These are phyloP conservation scores for Neodiprion fabricii DNA, from an alignment of 1,140 invertebrate species.

Conservation along the genomic window DNA sequence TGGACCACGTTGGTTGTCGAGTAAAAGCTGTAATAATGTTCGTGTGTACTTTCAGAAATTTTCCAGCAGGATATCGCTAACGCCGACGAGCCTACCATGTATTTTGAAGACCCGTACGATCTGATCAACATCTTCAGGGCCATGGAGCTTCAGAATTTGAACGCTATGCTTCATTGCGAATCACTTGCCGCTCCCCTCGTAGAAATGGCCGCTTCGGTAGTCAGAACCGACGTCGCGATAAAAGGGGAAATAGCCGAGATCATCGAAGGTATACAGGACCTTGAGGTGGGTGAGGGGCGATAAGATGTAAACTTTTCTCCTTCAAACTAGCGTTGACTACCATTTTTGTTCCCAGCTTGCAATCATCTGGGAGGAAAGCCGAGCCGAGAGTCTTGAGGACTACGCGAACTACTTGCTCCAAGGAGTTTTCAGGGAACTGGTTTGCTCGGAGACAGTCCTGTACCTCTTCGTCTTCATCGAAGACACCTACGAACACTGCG, in stretches of 20 bases:
- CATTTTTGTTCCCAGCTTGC: slow-evolving; percentile 26
- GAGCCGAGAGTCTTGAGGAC: slow-evolving; percentile 54
- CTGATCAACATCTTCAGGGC: slow-evolving; percentile 63
- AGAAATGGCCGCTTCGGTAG: slow-evolving; percentile 60
- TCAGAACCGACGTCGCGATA: slow-evolving; percentile 48
- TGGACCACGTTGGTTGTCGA: not conserved
- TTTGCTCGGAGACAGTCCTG: slow-evolving; percentile 65
- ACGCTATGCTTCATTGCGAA: slow-evolving; percentile 69
- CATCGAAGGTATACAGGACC: slow-evolving; percentile 42
- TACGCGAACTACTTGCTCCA: slow-evolving; percentile 57
- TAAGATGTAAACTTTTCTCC: not conserved
- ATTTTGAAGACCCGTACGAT: slow-evolving; percentile 66
- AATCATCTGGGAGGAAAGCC: slow-evolving; percentile 52
- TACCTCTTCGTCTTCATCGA: slow-evolving; percentile 69
- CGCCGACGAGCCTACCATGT: slow-evolving; percentile 59
- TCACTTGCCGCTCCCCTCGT: slow-evolving; percentile 65
- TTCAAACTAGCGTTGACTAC: not conserved
- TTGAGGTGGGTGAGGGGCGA: slow-evolving; percentile 38
- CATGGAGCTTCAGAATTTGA: slow-evolving; percentile 71
- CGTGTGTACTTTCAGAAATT: slow-evolving; percentile 39
- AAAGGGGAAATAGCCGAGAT: slow-evolving; percentile 47
- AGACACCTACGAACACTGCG: slow-evolving; percentile 69
- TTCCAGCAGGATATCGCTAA: slow-evolving; percentile 58
- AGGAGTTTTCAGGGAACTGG: slow-evolving; percentile 56
- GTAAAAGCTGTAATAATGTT: slow-evolving; percentile 1